Conservation (phyloP, 1,140 invertebrate species). For the Drosophila bocqueti region DNA sequence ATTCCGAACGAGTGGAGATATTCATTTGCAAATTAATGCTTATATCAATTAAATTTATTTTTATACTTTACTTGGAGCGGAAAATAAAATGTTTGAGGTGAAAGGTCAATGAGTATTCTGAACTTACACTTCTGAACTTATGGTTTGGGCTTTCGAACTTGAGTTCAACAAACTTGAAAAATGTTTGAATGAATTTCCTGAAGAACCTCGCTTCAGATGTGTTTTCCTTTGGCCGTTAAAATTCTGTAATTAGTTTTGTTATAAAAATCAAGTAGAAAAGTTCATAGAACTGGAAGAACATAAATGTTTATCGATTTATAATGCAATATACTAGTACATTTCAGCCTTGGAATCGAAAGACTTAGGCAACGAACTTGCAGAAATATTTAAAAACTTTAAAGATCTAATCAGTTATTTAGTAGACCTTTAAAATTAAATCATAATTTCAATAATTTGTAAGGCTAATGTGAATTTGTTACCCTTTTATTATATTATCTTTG, state of each 20-base stretch:
- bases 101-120: neutral
- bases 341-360: conserved; percentile 52
- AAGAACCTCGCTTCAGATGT: too few relatives aligned
- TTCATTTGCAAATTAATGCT: too few relatives aligned
- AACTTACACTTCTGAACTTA: neutral
- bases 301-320: neutral
- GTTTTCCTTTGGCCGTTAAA: neutral
- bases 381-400: neutral
- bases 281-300: neutral
- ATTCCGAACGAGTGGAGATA: conserved; percentile 1
- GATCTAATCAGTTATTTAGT: too few relatives aligned
- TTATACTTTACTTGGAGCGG: neutral
- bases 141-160: neutral
- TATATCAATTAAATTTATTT: neutral
- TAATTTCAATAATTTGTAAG: neutral
- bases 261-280: neutral
- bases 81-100: neutral
- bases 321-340: neutral
- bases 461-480: neutral
- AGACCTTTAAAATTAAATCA: neutral
- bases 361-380: conserved; percentile 72
- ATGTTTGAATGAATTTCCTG: neutral
- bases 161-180: neutral
- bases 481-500: neutral
- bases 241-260: neutral